Base-by-base conservation (phyloP, 2,113 vertebrate species). In the Lontra canadensis region DNA sequence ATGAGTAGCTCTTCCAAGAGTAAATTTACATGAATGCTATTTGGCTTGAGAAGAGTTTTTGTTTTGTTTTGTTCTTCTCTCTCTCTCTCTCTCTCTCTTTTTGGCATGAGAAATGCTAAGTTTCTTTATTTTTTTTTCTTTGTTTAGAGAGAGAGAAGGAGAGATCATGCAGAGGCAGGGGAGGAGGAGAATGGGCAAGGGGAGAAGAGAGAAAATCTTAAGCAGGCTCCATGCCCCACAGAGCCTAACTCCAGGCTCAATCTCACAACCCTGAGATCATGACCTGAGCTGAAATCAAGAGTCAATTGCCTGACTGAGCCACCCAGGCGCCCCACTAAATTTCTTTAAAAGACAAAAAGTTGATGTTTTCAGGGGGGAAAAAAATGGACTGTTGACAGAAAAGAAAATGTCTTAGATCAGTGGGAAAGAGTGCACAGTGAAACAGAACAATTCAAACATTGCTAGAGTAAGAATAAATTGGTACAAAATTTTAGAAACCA, bases 321-420 rank as follows among this genome's bases (percentile, higher is more conserved):
- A 36, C 34, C 34, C 4, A 69, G 67, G 34, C 4, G 9, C 18
- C 67, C 67, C 4, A 69, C 34, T 10, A 69, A 69, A 20, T 20
- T 69, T 69, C 67, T 36, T 36, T 65, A n/a, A 79, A 80, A 91
- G 63, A 91, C 71, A 63, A 94, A 93, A 94, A 13, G 0, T 63
- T 44, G 47, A 44, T 69, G 9, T 88, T 97, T 96, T 97, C 14
- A 18, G 36, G 57, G 90, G 87, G 88, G 74, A 34, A 87, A 47
- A 47, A 79, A 83, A 78, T 57, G 55, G 76, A 15, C 59, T 61
- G 0, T 23, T 93, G 42, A 86, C 74, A 97, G 94, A 79, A 95
- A 90, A 87, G 9, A n/a, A 97, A 88, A 88, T 88, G 17, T 76
- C 42, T 94, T 71, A 85, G 14, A 47, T 73, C 69, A 76, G 13